A percentile compares a stretch with the other conserved stretches of the same genome.
Conservation (phyloP, 2,888 invertebrate species). For the Stenchaetothrips biformis region DNA sequence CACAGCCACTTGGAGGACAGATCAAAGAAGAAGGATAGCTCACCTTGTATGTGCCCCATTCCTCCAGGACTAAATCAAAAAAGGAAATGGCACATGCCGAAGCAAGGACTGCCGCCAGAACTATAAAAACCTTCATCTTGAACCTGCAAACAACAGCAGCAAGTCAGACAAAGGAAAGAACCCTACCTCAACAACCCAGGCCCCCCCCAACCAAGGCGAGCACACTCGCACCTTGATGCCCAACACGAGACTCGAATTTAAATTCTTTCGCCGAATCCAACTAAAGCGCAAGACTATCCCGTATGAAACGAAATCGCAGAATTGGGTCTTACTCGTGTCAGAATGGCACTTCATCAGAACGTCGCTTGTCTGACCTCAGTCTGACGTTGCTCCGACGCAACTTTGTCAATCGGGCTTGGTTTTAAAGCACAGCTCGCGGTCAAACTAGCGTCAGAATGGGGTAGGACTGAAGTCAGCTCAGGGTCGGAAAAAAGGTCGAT, state of each 20-base stretch:
- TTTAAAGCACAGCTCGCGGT: no score
- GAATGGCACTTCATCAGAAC: no score
- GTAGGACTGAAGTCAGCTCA: no score
- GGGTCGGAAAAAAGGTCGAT: no score
- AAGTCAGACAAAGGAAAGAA: neutral
- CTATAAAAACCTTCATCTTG: conserved; percentile 47
- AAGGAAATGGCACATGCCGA: conserved; percentile 63
- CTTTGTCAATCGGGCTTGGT: no score
- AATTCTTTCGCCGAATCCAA: no score
- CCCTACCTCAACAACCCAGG: neutral
- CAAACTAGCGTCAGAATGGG: no score
- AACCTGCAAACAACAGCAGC: conserved; percentile 10
- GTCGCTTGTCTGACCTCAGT: no score
- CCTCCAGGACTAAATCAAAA: conserved; percentile 66
- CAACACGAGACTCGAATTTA: neutral
- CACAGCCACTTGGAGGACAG: conserved; percentile 23
- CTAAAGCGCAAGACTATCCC: no score
- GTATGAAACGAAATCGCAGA: no score
- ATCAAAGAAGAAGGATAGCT: neutral
- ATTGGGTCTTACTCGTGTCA: no score
- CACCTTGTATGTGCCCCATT: conserved; percentile 76
- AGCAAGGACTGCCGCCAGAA: conserved; percentile 51
- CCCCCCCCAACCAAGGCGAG: neutral
- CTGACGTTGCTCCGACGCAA: no score
- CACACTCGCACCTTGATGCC: neutral